Evolutionary conservation across 2,888 invertebrate genomes (phyloP).

Genomic region (Crossocerus cetratus): DNA sequence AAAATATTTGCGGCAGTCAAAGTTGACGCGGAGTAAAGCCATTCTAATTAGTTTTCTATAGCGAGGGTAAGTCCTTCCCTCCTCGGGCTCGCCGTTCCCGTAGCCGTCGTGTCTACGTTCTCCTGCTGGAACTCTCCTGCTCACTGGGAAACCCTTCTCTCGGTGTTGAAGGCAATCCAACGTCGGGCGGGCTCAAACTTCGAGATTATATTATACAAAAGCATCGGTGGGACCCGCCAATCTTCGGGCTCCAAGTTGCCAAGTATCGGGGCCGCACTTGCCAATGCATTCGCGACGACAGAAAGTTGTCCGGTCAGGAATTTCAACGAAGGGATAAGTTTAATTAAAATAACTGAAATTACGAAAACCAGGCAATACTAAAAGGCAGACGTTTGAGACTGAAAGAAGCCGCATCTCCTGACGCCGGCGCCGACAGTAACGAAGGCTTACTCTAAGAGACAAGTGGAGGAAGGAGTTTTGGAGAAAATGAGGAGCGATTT

Average conservation of each 20-base stretch:
- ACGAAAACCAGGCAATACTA: too few species aligned
- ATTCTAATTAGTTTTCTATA: constrained; percentile 43
- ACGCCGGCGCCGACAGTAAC: too few species aligned
- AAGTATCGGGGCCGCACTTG: constrained; percentile 18
- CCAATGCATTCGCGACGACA: background rate
- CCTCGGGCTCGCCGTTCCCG: constrained; percentile 12
- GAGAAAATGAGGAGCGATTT: background rate
- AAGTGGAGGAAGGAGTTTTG: background rate
- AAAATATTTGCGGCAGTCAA: background rate
- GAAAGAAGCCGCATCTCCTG: too few species aligned
- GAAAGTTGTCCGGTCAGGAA: too few species aligned
- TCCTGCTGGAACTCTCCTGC: background rate
- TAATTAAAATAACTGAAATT: too few species aligned
- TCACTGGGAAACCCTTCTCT: constrained; percentile 4
- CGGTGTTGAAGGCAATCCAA: constrained; percentile 39
- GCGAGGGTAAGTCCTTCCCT: constrained; percentile 33
- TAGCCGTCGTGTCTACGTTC: constrained; percentile 23
- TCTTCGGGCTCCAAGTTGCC: constrained; percentile 41
- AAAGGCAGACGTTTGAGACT: too few species aligned
- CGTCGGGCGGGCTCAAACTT: constrained; percentile 69
- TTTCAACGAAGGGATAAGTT: too few species aligned
- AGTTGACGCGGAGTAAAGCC: constrained; percentile 14
- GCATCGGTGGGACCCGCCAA: constrained; percentile 64
- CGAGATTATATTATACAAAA: constrained; percentile 73
- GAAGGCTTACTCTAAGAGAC: background rate